Evolutionary conservation across 2,113 vertebrate genomes (phyloP), one percentile per base, ranked within the genome.

Genomic region (Clarias magur): DNA sequence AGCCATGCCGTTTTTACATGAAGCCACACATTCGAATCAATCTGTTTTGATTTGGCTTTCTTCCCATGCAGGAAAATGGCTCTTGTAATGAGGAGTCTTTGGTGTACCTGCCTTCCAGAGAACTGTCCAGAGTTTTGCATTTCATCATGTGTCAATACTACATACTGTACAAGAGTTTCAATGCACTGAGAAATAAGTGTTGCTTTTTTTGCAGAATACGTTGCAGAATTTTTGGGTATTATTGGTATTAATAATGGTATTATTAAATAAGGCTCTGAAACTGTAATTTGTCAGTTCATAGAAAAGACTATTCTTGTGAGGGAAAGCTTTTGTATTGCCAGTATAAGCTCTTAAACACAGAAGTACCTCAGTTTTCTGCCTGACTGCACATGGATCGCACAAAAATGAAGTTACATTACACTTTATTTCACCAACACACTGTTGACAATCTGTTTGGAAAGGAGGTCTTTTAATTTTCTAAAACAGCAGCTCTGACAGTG

Each of bases 1-100:
- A 73, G 53, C 16, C 16, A 38, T 82, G 79, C 34, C 86, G 57
- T 87, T 25, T 87, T 82, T 87, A 85, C 85, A 85, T 84, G 75
- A 85, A 89, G 83, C 83, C 62, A 68, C 53, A 80, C 62, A 89
- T 79, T 67, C 79, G 85, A 89, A 87, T 87, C 70, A 85, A 83
- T 30, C 59, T 80, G 76, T 87, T 82, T 73, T 76, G 60, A 85
- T 82, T 84, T 89, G 83, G 67, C 62, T 83, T 75, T 81, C 85
- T 82, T 65, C 48, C 84, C 70, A 80, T 82, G 27, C 81, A 89
- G 67, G 65, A 54, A 76, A 67, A 82, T 62, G 84, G 34, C 23
- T 9, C 67, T 54, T 38, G 67, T n/a, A 63, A 68, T 59, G 1
- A 88, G 85, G 87, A 60, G 83, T 57, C 88, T 68, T 59, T 80